A percentile compares a stretch with the other conserved stretches of the same genome.
These are phyloP conservation scores for Fulica atra DNA, from an alignment of 2,113 vertebrate genomes.

Conservation along the genomic window DNA sequence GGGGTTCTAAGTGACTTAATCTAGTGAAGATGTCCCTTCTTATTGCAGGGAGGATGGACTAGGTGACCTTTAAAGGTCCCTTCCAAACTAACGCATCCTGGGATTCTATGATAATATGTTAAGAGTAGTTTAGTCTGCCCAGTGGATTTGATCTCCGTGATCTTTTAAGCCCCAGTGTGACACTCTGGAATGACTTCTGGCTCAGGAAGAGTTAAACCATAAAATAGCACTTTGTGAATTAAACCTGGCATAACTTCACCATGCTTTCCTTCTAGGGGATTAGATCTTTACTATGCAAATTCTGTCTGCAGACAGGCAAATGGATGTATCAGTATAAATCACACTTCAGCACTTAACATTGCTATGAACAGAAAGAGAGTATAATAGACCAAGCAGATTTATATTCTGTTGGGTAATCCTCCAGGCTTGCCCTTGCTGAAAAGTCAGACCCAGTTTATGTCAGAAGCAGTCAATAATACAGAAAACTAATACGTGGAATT, in stretches of 20 bases:
- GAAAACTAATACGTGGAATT: background rate
- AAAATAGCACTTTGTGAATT: background rate
- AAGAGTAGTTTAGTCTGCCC: background rate
- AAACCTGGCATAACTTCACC: background rate
- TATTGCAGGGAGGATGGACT: no score
- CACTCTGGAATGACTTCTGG: background rate
- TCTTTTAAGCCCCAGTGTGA: background rate
- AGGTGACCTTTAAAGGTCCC: no score
- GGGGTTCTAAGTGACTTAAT: no score
- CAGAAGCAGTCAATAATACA: constrained; percentile 8
- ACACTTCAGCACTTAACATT: constrained; percentile 46
- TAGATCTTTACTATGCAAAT: constrained; percentile 30
- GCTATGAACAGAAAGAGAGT: constrained; percentile 30
- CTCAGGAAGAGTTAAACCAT: background rate
- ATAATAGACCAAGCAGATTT: constrained; percentile 46
- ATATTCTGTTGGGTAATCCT: constrained; percentile 16
- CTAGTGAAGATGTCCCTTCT: no score
- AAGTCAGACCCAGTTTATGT: background rate
- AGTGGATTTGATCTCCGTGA: background rate
- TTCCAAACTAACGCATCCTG: no score
- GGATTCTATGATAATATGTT: background rate
- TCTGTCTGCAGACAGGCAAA: constrained; percentile 3
- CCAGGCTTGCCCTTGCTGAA: background rate
- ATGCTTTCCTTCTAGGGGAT: background rate
- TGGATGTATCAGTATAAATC: constrained; percentile 24